These are phyloP conservation scores for Phrynosoma blainvillii DNA, from an alignment of 2,113 vertebrate genomes.

Conservation along the genomic window DNA sequence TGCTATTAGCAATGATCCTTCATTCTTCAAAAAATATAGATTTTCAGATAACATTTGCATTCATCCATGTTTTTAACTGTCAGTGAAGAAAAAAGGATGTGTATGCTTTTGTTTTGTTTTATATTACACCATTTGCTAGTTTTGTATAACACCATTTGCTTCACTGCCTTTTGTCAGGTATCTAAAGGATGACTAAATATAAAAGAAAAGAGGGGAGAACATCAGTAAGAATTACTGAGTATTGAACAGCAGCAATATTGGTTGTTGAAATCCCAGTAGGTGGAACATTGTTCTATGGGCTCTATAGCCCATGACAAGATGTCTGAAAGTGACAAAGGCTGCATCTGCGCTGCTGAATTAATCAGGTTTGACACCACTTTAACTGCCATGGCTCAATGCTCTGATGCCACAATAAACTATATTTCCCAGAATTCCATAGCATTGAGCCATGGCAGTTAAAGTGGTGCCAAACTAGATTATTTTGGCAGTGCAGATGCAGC, in stretches of 20 bases:
- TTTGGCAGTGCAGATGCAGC: too few relatives aligned
- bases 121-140: not conserved
- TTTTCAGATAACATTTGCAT: not conserved
- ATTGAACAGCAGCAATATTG: not conserved
- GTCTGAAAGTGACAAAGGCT: too few relatives aligned
- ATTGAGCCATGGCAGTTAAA: too few relatives aligned
- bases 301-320: not conserved
- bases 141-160: not conserved
- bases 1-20: not conserved
- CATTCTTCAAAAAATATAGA: not conserved
- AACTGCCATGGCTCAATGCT: too few relatives aligned
- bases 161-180: not conserved
- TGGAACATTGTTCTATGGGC: not conserved
- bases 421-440: too few relatives aligned
- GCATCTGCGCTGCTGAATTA: too few relatives aligned
- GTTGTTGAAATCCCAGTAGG: not conserved
- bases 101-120: not conserved
- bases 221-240: not conserved
- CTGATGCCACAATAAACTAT: too few relatives aligned
- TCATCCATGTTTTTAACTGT: not conserved
- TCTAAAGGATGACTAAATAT: not conserved
- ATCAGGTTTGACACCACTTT: too few relatives aligned
- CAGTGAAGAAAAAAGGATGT: not conserved
- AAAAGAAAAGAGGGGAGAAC: not conserved
- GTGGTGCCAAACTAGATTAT: too few relatives aligned